A percentile compares a stretch with the other conserved stretches of the same genome.
These are phyloP conservation scores for Helicoverpa zea DNA, from an alignment of 1,140 invertebrate genomes.

Conservation along the genomic window DNA sequence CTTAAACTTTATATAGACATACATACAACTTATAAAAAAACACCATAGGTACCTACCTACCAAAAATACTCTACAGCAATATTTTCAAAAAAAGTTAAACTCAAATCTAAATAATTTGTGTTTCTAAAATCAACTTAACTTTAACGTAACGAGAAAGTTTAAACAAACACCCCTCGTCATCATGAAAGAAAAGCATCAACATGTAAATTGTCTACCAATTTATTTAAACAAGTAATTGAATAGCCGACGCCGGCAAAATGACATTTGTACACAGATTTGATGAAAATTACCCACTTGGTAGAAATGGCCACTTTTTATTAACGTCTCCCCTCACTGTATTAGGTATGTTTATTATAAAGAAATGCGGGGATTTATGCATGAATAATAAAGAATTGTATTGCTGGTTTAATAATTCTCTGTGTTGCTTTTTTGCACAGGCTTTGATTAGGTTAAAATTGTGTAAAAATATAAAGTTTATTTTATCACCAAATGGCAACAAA, in stretches of 20 bases:
- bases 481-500: no score
- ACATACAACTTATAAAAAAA: neutral
- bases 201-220: slow-evolving; percentile 77
- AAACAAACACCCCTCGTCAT: slow-evolving; percentile 63
- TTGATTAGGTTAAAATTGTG: no score
- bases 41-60: neutral
- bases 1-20: no score
- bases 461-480: no score
- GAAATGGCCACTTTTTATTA: slow-evolving; percentile 59
- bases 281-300: slow-evolving; percentile 64
- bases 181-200: slow-evolving; percentile 70
- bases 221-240: slow-evolving; percentile 80
- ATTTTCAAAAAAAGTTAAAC: neutral
- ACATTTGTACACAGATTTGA: slow-evolving; percentile 71
- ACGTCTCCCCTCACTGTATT: slow-evolving; percentile 53
- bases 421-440: neutral
- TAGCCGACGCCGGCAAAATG: slow-evolving; percentile 64
- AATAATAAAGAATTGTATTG: neutral
- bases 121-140: slow-evolving; percentile 44
- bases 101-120: slow-evolving; percentile 41
- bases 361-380: slow-evolving; percentile 26
- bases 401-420: neutral
- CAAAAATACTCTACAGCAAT: neutral
- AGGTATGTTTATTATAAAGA: slow-evolving; percentile 17
- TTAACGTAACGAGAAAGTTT: slow-evolving; percentile 62